These are phyloP conservation scores for Eurystomus gularis DNA, from an alignment of 2,113 vertebrate genomes.

Conservation along the genomic window DNA sequence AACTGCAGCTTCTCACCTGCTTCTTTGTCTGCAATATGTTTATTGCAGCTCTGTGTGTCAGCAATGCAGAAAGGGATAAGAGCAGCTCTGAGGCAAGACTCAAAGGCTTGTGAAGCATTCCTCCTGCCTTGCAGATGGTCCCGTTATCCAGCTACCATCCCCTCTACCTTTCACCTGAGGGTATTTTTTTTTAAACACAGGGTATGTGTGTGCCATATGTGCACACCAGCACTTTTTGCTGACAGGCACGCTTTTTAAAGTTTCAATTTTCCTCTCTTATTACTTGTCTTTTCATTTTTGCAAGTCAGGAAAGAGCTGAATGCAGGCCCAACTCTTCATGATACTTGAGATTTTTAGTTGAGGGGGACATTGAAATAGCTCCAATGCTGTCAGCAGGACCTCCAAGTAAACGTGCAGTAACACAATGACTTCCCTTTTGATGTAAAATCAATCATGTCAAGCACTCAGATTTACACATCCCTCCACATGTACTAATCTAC, in stretches of 20 bases:
- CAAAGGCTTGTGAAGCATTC: not conserved
- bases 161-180: not conserved
- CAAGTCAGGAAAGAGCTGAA: not conserved
- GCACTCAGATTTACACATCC: not conserved
- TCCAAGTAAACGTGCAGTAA: not conserved
- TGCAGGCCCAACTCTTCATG: not conserved
- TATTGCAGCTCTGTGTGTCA: not conserved
- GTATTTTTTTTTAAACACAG: not conserved
- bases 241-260: not conserved
- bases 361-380: not conserved
- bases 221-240: not conserved
- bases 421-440: not conserved
- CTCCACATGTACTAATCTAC: not conserved
- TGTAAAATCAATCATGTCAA: not conserved
- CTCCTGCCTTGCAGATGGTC: not conserved
- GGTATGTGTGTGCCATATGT: accelerated
- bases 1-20: not conserved
- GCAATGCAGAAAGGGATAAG: not conserved
- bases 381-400: not conserved
- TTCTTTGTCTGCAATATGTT: not conserved
- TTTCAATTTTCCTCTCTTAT: not conserved
- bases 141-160: not conserved
- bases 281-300: not conserved
- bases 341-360: not conserved
- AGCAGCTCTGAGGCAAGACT: not conserved